phyloP scores from a whole-genome alignment of 2,888 invertebrate species.

The Limnephilus auricula region DNA sequence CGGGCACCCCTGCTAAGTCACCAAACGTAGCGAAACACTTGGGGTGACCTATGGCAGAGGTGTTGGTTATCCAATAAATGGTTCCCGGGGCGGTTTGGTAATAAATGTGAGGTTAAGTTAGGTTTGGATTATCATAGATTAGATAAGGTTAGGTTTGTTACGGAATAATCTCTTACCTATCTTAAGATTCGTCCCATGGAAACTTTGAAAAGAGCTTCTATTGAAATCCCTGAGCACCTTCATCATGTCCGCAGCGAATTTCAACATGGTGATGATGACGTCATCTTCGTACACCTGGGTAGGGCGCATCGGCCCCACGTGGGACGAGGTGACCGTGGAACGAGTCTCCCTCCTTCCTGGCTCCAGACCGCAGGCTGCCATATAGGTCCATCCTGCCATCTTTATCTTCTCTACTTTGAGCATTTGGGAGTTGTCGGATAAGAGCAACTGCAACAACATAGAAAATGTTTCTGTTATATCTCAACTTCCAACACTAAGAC shows the following conservation, averaged over 20 bases:
- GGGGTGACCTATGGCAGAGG: no score
- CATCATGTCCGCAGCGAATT: slow-evolving; percentile 77
- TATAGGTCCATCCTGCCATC: slow-evolving; percentile 97
- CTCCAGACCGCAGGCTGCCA: slow-evolving; percentile 96
- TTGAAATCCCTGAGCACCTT: slow-evolving; percentile 78
- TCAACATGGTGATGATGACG: slow-evolving; percentile 75
- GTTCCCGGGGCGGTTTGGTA: no score
- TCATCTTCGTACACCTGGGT: slow-evolving; percentile 73
- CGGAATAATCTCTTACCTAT: slow-evolving; percentile 78
- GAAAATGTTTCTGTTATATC: no score
- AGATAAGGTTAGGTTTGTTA: neutral
- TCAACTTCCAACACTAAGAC: no score
- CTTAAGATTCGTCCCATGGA: slow-evolving; percentile 82
- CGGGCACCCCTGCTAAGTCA: no score
- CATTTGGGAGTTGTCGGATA: slow-evolving; percentile 77
- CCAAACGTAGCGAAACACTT: no score
- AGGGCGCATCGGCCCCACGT: slow-evolving; percentile 68
- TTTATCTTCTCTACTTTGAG: slow-evolving; percentile 96
- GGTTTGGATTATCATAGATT: no score
- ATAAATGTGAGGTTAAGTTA: no score
- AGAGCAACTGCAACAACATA: slow-evolving; percentile 77
- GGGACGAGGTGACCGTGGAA: slow-evolving; percentile 70
- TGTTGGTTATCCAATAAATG: no score
- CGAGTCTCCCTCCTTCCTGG: slow-evolving; percentile 82
- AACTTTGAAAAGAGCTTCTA: slow-evolving; percentile 79